These are phyloP conservation scores for Cotesia typhae DNA, from an alignment of 1,140 invertebrate species.

Conservation along the genomic window DNA sequence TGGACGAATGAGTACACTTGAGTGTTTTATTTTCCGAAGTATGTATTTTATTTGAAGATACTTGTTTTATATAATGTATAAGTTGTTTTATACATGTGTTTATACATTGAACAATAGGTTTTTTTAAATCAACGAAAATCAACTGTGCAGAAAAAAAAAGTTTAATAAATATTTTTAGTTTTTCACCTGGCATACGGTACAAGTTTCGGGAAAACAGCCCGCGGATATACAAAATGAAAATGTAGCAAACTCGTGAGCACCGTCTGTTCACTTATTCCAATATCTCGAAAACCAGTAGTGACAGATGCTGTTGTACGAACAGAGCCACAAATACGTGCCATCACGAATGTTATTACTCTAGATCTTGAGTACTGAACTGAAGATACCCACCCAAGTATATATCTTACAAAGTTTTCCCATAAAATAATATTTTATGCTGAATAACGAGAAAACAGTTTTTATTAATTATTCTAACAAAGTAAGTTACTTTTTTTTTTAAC, in stretches of 20 bases:
- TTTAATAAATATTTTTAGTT: neutral
- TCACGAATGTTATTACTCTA: conserved; percentile 39
- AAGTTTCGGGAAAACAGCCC: neutral
- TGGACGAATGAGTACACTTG: too few relatives aligned
- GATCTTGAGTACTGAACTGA: conserved; percentile 1
- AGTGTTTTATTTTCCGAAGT: too few relatives aligned
- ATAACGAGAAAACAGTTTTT: too few relatives aligned
- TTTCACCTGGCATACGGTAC: conserved; percentile 1
- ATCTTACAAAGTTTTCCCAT: too few relatives aligned
- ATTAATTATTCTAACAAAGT: too few relatives aligned
- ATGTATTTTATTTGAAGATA: too few relatives aligned
- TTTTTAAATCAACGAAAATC: neutral
- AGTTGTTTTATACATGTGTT: too few relatives aligned
- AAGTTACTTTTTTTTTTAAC: too few relatives aligned
- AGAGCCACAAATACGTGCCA: conserved; percentile 38
- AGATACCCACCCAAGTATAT: neutral
- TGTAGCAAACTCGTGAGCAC: conserved; percentile 26
- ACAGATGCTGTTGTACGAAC: conserved; percentile 43
- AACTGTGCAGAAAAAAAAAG: neutral
- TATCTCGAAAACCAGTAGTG: conserved; percentile 39
- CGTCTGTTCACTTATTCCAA: conserved; percentile 36
- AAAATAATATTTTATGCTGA: too few relatives aligned
- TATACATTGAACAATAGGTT: too few relatives aligned
- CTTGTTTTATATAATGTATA: too few relatives aligned
- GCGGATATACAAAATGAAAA: conserved; percentile 40